Percentiles rank a stretch among this genome's conserved stretches.
phyloP scores from a whole-genome alignment of 2,888 invertebrate genomes.

The Monopis laevigella region DNA sequence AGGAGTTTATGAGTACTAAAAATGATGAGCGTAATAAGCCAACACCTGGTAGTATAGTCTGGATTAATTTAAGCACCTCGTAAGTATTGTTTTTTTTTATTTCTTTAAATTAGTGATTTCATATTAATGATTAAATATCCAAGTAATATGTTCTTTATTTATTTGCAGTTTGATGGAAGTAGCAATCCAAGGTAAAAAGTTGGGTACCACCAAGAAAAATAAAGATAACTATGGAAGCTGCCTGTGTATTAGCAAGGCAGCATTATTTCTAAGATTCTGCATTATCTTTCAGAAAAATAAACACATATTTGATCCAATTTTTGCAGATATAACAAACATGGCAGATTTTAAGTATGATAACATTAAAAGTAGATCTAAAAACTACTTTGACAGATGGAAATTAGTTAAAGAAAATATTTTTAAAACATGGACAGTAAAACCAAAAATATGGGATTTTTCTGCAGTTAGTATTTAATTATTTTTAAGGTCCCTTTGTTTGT shows the following conservation, averaged over 20 bases:
- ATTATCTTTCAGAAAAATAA: slow-evolving; percentile 36
- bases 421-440: slow-evolving; percentile 65
- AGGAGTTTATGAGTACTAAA: slow-evolving; percentile 31
- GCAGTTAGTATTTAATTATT: slow-evolving; percentile 12
- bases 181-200: slow-evolving; percentile 78
- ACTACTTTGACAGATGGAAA: slow-evolving; percentile 42
- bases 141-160: slow-evolving; percentile 14
- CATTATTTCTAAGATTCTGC: slow-evolving; percentile 57
- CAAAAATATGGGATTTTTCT: slow-evolving; percentile 52
- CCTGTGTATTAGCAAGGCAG: slow-evolving; percentile 65
- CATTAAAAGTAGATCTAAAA: slow-evolving; percentile 42
- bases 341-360: slow-evolving; percentile 36
- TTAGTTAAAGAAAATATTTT: slow-evolving; percentile 55
- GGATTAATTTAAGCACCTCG: slow-evolving; percentile 33
- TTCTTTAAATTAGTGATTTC: neutral
- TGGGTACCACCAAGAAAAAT: slow-evolving; percentile 80
- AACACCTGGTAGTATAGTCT: slow-evolving; percentile 44
- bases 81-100: slow-evolving; percentile 25
- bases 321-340: slow-evolving; percentile 24
- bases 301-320: slow-evolving; percentile 23
- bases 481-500: too few species aligned
- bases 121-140: neutral
- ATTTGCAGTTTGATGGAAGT: slow-evolving; percentile 73
- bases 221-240: slow-evolving; percentile 40
- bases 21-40: slow-evolving; percentile 28